phyloP scores from a whole-genome alignment of 2,113 vertebrate species.

The Pterocles gutturalis region DNA sequence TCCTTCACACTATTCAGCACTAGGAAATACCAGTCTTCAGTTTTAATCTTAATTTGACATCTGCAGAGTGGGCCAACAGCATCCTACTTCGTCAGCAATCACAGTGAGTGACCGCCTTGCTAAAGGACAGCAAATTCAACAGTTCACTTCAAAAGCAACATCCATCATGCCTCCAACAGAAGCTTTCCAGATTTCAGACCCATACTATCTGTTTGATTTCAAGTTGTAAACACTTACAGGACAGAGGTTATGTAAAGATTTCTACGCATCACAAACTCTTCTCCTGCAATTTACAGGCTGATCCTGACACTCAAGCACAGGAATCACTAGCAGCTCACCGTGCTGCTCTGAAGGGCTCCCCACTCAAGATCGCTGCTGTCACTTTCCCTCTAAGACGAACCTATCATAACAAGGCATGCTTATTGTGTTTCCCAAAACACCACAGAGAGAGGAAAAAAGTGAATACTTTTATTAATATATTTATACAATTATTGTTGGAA shows the following conservation, averaged over 20 bases:
- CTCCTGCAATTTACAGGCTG: not conserved
- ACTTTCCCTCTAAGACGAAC: not conserved
- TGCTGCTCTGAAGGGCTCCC: not conserved
- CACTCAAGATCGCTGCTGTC: not conserved
- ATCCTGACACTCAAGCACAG: not conserved
- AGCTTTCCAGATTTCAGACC: not conserved
- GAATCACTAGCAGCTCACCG: not conserved
- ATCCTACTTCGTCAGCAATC: not conserved
- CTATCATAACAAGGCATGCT: not conserved
- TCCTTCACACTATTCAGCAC: not conserved
- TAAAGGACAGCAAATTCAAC: not conserved
- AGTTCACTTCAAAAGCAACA: not conserved
- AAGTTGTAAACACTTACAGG: not conserved
- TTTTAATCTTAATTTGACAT: not conserved
- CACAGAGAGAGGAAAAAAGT: not conserved
- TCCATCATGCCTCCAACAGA: not conserved
- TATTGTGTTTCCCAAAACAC: not conserved
- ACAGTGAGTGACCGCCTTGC: accelerated
- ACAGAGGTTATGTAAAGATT: not conserved
- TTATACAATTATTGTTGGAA: not conserved
- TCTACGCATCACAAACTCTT: not conserved
- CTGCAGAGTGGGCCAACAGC: not conserved
- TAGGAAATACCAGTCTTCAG: not conserved
- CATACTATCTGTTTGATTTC: not conserved
- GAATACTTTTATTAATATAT: not conserved